phyloP scores from a whole-genome alignment of 2,797 vertebrate genomes.

The Sebastes reedi region DNA sequence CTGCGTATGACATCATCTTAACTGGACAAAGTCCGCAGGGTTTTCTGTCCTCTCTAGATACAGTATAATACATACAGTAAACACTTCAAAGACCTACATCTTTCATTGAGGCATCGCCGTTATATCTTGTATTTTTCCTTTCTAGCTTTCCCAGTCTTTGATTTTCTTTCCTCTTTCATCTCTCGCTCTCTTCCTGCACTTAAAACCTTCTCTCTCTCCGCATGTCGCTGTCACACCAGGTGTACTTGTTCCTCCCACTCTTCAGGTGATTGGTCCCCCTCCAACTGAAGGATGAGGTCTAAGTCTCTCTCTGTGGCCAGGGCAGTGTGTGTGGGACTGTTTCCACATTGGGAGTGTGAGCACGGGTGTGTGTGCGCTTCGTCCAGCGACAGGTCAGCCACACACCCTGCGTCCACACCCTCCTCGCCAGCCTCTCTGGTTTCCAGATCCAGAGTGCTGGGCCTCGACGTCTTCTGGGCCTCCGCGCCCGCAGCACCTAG shows the following conservation, averaged over 20 bases:
- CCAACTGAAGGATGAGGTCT: constrained; percentile 70
- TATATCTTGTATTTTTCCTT: not conserved
- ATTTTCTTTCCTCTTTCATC: not conserved
- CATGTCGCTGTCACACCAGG: constrained; percentile 85
- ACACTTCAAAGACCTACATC: constrained; percentile 35
- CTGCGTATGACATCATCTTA: constrained; percentile 73
- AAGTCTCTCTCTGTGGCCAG: constrained; percentile 46
- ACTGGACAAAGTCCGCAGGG: constrained; percentile 53
- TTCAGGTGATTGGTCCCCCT: constrained; percentile 78
- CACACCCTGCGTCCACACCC: constrained; percentile 50
- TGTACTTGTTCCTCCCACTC: constrained; percentile 95
- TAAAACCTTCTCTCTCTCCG: not conserved
- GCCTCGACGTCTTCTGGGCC: constrained; percentile 37
- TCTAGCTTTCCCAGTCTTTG: not conserved
- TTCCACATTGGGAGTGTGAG: constrained; percentile 44
- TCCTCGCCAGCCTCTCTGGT: constrained; percentile 37
- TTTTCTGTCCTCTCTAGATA: constrained; percentile 60
- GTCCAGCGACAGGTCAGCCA: constrained; percentile 74
- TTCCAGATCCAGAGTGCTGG: constrained; percentile 65
- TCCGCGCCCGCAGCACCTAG: not conserved
- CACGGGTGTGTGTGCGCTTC: constrained; percentile 63
- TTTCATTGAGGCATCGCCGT: constrained; percentile 14
- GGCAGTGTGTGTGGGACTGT: constrained; percentile 56
- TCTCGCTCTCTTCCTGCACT: constrained; percentile 3
- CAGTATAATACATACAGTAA: constrained; percentile 72